Base-by-base conservation (phyloP, 2,113 vertebrate genomes). In the Mobula hypostoma region DNA sequence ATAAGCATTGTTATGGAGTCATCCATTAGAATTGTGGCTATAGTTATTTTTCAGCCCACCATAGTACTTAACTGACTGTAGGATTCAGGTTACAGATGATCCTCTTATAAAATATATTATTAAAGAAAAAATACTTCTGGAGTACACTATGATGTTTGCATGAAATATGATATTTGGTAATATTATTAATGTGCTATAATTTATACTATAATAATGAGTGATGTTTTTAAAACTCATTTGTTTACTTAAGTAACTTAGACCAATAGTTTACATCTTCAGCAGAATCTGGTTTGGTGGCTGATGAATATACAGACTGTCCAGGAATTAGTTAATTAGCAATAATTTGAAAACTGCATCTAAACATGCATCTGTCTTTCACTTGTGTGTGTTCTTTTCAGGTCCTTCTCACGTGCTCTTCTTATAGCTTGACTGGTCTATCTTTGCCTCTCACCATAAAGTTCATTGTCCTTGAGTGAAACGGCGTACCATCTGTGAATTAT, bases 261-360 rank as follows among this genome's bases (percentile, higher is more conserved):
- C 36, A 40, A 72, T 70, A 48, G 40, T 74, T 48, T 93, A 74
- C 68, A 48, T 93, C 74, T 93, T 48, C 90, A 74, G 90, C 90
- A 93, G 90, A 93, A 72, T 93, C n/a, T 72, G 68, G 90, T 74
- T 74, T 12, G 36, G 17, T 91, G 88, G 63, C 88, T 40, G 63
- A 63, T 66, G 58, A 93, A 74, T 68, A 93, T 93, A 74, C 90
- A 93, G 90, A n/a, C 32, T 93, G 19, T 72, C 90, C 90, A 93
- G 90, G 40, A 36, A 72, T 88, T 58, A 12, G 29, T 88, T 88
- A 66, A 48, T 48, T 48, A 32, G 19, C 90, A 72, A 74, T 93
- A 32, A 36, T 93, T 36, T 93, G 68, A 93, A 93, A 93, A 72
- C 72, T 72, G 68, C 90, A 29, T 27, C 36, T 40, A 93, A 72